A percentile compares a stretch with the other conserved stretches of the same genome.
phyloP scores from a whole-genome alignment of 53 echinoderm and acorn worm species.

The Arbacia lixula region DNA sequence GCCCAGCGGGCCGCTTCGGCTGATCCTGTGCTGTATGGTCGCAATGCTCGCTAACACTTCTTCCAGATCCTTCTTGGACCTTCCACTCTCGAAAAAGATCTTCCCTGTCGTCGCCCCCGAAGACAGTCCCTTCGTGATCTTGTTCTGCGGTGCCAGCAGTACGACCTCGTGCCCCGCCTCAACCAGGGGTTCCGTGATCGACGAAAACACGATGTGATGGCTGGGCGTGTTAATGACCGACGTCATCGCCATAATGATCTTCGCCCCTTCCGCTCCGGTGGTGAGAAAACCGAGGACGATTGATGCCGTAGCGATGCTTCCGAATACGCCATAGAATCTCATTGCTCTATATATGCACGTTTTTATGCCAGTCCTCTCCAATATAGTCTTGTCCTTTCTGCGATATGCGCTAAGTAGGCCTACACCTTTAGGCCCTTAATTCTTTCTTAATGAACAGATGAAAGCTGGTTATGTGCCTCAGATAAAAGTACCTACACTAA shows the following conservation, averaged over 20 bases:
- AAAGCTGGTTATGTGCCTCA: too few species aligned
- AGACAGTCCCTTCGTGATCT: constrained; percentile 26
- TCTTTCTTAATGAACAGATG: too few species aligned
- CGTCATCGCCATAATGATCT: constrained; percentile 25
- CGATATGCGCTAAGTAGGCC: too few species aligned
- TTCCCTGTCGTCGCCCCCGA: constrained; percentile 17
- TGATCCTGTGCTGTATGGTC: neutral
- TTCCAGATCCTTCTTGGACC: constrained; percentile 1
- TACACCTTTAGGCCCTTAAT: too few species aligned
- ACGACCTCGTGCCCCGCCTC: constrained; percentile 27
- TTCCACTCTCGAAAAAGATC: constrained; percentile 4
- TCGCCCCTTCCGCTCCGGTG: too few species aligned
- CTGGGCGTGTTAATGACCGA: constrained; percentile 26
- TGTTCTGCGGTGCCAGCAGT: constrained; percentile 19
- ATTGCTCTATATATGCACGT: too few species aligned
- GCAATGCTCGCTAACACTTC: neutral
- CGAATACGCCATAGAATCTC: too few species aligned
- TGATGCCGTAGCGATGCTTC: too few species aligned
- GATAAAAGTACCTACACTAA: too few species aligned
- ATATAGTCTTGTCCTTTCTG: too few species aligned
- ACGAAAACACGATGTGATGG: constrained; percentile 34
- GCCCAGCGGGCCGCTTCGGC: neutral
- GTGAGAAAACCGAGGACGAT: too few species aligned
- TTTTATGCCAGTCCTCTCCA: too few species aligned
- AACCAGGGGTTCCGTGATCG: constrained; percentile 31